Evolutionary conservation across 2,888 invertebrate genomes (phyloP), one percentile per base, ranked within the genome.

Genomic region (Oscheius sp.): DNA sequence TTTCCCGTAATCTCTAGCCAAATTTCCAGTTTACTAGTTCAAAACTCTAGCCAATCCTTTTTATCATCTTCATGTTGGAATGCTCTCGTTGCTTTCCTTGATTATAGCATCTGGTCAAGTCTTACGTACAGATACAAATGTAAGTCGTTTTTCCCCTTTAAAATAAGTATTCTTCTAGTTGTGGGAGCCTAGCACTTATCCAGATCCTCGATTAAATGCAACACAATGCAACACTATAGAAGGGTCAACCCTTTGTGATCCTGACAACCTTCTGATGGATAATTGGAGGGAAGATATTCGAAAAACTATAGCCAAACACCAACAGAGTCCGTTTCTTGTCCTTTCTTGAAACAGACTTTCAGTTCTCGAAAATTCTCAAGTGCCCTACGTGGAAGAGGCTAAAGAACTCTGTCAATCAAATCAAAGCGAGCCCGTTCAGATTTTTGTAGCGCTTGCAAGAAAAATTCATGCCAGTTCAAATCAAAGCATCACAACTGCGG

Each of bases 71-170:
- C 34, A 55, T 55, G 55, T 45, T 61, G 55, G 53, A 27, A 86
- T 85, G 85, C 73, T 85, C 27, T 85, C 85, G 1, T 73, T 86
- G 45, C 76, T 85, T 23, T 84, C 84, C 27, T 72, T 85, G 69
- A 79, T 85, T 4, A 80, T 85, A 20, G 82, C 85, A 29, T 85
- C 85, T 25, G 85, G 84, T 42, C 84, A 84, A 0, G 85, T 85
- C 42, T 72, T 85, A 6, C 71, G 82, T 46, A 79, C 83, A n/a
- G 85, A 86, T 64, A 85, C 85, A 17, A 48, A 50, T 20, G 52
- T 64, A 20, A 31, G 10, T 8, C 12, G 8, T 42, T 4, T 15
- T 31, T 55, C 6, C 17, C 23, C n/a, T 4, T 33, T 55, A 5
- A 3, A 5, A 55, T 27, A 27, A 29, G 10, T 37, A 25, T 33